Percentiles rank a stretch among this genome's conserved stretches.
These are phyloP conservation scores for Drosophila monieri DNA, from an alignment of 2,888 invertebrate genomes.

Conservation along the genomic window DNA sequence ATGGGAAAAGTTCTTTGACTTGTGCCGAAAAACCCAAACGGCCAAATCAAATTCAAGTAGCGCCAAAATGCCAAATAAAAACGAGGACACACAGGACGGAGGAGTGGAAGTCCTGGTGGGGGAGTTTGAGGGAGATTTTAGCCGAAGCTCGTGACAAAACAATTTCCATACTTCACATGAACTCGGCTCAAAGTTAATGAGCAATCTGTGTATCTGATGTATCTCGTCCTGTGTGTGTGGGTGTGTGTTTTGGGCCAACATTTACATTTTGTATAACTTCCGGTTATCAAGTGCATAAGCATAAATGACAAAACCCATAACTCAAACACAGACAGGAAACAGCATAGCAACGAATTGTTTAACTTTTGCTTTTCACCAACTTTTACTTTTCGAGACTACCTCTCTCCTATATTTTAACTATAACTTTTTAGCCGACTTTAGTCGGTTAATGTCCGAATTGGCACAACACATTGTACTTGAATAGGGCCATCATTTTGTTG, in stretches of 20 bases:
- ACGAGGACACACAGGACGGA: not conserved
- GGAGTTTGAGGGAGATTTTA: slow-evolving; percentile 23
- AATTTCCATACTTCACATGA: slow-evolving; percentile 33
- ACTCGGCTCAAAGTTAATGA: slow-evolving; percentile 62
- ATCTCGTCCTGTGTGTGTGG: not conserved
- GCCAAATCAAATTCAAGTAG: slow-evolving; percentile 67
- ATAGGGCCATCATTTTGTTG: not conserved
- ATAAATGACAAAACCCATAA: slow-evolving; percentile 56
- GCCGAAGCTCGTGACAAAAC: slow-evolving; percentile 22
- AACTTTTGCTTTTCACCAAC: slow-evolving; percentile 38
- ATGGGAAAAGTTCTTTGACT: slow-evolving; percentile 52
- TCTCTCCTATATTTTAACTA: slow-evolving; percentile 3
- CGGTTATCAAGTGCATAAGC: slow-evolving; percentile 57
- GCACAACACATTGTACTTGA: not conserved
- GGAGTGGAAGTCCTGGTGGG: not conserved
- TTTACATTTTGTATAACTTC: slow-evolving; percentile 70
- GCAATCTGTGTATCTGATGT: slow-evolving; percentile 41
- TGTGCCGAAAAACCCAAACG: slow-evolving; percentile 56
- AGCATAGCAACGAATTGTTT: slow-evolving; percentile 2
- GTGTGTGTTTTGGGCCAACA: slow-evolving; percentile 52
- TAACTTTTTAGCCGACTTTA: not conserved
- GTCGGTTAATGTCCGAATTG: not conserved
- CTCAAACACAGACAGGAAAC: slow-evolving; percentile 41
- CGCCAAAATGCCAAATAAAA: slow-evolving; percentile 45
- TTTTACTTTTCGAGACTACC: slow-evolving; percentile 36